Evolutionary conservation across 2,888 invertebrate genomes (phyloP), one percentile per base, ranked within the genome.

Genomic region (Drosophila leonis): DNA sequence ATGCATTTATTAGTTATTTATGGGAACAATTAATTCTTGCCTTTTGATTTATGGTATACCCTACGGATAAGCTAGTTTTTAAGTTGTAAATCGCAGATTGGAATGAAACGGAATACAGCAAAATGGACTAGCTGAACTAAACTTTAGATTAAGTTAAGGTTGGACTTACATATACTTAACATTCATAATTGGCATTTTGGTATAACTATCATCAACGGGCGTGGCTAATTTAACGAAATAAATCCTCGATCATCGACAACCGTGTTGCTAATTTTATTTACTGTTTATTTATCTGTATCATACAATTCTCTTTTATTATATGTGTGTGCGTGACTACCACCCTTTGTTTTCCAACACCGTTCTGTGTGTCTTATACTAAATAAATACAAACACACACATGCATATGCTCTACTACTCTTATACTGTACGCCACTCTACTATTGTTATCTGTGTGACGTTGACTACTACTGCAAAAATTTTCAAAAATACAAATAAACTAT

Each of bases 241-340:
- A 61, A 63, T 44, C 15, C 7, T 61, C 63, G 6, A 61, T 60
- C 68, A 59, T 54, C n/a, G 39, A 48, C 54, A 49, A 51, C 48
- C 29, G 31, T 71, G 63, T 69, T 59, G 24, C 78, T 81, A 73
- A 82, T 69, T 31, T 64, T 49, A 41, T 46, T 48, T 44, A 52
- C 65, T 59, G 7, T 62, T 56, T 59, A 29, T 9, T 76, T 67
- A 52, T 67, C 52, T 85, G 68, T 72, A 63, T 70, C 62, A 70
- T 61, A 62, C 67, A 76, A 73, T 78, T 73, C 33, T 84, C 62
- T 89, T 75, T 72, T 84, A 67, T 89, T 83, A 71, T 87, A 88
- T 90, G 82, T 88, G 42, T 78, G 57, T 81, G 68, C 68, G 65
- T 66, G 78, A 78, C 78, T 68, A 81, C 78, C 69, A 27, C 49